Evolutionary conservation across 2,113 vertebrate species (phyloP).

Genomic region (Passer domesticus): DNA sequence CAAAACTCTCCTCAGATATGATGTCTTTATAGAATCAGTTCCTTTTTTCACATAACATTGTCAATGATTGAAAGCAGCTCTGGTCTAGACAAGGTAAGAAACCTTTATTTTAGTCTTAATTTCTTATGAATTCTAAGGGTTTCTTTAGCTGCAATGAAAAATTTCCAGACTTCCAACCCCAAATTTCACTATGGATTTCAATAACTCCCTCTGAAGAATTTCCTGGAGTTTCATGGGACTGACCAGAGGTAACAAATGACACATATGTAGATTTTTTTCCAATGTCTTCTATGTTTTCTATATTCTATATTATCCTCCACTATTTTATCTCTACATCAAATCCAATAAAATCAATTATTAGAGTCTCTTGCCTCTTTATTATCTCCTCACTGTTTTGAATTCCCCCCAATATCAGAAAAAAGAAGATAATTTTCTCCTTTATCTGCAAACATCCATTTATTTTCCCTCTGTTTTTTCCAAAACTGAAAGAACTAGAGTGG

Average conservation of each 20-base stretch:
- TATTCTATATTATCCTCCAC: background rate
- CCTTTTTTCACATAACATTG: background rate
- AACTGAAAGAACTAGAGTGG: background rate
- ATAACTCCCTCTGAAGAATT: background rate
- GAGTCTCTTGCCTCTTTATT: background rate
- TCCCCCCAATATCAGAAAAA: background rate
- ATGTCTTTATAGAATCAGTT: fast-evolving
- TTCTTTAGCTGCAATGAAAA: background rate
- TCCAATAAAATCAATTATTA: background rate
- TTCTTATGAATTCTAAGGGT: background rate
- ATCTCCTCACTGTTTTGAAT: background rate
- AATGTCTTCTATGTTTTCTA: background rate
- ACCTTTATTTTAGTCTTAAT: background rate
- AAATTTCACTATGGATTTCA: background rate
- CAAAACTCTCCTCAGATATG: background rate
- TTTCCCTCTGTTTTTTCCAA: background rate
- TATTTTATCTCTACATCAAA: background rate
- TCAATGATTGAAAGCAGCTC: background rate
- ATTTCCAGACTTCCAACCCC: background rate
- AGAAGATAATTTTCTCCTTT: background rate
- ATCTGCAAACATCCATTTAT: background rate
- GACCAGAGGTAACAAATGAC: fast-evolving
- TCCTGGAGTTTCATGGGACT: background rate
- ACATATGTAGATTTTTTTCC: background rate
- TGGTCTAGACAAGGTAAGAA: background rate